Evolutionary conservation across 1,140 invertebrate genomes (phyloP).

Genomic region (Elysia chlorotica): DNA sequence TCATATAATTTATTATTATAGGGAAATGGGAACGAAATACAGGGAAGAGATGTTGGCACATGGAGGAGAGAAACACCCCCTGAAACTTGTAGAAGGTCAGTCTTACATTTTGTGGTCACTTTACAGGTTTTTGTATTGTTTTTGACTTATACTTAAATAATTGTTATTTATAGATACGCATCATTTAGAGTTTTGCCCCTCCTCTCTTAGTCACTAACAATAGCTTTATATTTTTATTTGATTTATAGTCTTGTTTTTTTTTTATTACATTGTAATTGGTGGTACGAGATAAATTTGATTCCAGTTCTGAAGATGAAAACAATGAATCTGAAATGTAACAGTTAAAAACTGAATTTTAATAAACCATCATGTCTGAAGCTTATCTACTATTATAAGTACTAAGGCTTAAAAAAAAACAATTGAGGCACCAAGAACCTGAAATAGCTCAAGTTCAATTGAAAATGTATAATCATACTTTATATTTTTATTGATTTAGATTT

Average conservation of each 20-base stretch:
- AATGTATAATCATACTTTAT: too few species aligned
- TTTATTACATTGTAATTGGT: neutral
- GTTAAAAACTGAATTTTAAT: too few species aligned
- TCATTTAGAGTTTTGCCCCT: neutral
- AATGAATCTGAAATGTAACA: too few species aligned
- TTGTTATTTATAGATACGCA: neutral
- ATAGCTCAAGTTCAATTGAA: too few species aligned
- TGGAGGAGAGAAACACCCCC: slow-evolving; percentile 85
- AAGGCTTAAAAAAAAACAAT: too few species aligned
- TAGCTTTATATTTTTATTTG: neutral
- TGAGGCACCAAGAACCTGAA: too few species aligned
- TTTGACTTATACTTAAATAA: neutral
- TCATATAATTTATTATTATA: too few species aligned
- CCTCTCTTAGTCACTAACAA: neutral
- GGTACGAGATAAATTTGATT: neutral
- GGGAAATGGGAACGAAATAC: slow-evolving; percentile 77
- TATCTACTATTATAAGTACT: too few species aligned
- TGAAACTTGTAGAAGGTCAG: slow-evolving; percentile 68
- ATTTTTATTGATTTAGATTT: too few species aligned
- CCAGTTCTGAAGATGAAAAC: too few species aligned
- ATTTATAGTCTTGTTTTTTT: neutral
- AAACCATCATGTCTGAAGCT: too few species aligned
- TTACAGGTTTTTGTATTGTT: neutral
- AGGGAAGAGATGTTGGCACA: slow-evolving; percentile 78
- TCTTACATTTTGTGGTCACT: neutral